phyloP scores from a whole-genome alignment of 23 tunicate genomes.

The Botrylloides violaceus region DNA sequence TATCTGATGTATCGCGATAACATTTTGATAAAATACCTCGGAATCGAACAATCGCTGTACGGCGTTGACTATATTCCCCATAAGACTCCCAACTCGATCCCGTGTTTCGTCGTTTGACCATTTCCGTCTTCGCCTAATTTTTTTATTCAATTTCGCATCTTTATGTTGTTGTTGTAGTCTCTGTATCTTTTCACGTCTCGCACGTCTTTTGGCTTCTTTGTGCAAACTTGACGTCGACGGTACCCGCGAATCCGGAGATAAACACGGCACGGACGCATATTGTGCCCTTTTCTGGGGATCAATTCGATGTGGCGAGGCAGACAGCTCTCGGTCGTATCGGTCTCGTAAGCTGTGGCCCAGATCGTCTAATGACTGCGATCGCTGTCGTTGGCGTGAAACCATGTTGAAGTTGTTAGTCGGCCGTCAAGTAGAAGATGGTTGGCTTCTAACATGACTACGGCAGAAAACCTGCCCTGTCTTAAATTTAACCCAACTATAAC shows the following conservation, averaged over 20 bases:
- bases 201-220: constrained; percentile 1
- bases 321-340: background rate
- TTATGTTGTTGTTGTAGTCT: constrained; percentile 9
- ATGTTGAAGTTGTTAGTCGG: background rate
- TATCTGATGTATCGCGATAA: background rate
- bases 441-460: background rate
- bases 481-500: too few species aligned
- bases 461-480: background rate
- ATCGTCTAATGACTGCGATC: background rate
- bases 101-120: constrained; percentile 21
- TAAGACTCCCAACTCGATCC: background rate
- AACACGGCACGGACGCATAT: background rate
- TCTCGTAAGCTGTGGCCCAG: background rate
- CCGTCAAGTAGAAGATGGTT: background rate
- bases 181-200: background rate
- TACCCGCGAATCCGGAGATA: background rate
- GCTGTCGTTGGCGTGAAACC: background rate
- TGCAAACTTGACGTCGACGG: background rate
- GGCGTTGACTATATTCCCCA: background rate
- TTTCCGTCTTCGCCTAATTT: constrained; percentile 3
- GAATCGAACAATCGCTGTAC: constrained; percentile 3
- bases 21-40: constrained; percentile 4
- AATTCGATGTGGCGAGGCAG: background rate
- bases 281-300: background rate
- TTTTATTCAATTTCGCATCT: background rate